Evolutionary conservation across 2,888 invertebrate genomes (phyloP).

Genomic region (Isoperla grammatica): DNA sequence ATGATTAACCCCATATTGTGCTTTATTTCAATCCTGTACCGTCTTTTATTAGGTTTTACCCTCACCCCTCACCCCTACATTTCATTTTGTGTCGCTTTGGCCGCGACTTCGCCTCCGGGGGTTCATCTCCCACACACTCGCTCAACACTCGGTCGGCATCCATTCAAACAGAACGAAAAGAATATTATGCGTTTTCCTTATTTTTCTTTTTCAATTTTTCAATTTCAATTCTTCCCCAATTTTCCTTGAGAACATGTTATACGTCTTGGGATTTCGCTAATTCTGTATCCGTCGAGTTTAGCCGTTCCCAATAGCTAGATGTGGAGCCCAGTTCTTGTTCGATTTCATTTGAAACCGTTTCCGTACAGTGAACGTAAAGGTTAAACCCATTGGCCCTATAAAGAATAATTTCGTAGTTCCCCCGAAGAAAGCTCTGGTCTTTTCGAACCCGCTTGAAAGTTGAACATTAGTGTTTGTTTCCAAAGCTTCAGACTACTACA

Average conservation of each 20-base stretch:
- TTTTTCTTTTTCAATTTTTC: slow-evolving; percentile 10
- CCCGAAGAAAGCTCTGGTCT: no score
- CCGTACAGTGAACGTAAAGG: background rate
- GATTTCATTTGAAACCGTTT: no score
- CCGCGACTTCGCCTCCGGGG: slow-evolving; percentile 18
- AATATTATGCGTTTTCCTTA: slow-evolving; percentile 17
- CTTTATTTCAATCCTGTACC: slow-evolving; percentile 12
- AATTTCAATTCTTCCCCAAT: slow-evolving; percentile 21
- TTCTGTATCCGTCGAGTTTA: slow-evolving; percentile 17
- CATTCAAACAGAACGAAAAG: slow-evolving; percentile 13
- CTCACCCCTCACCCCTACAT: slow-evolving; percentile 4
- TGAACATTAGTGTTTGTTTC: no score
- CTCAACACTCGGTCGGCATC: background rate
- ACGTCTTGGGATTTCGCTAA: slow-evolving; percentile 24
- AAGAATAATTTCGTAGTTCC: no score
- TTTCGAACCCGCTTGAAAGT: no score
- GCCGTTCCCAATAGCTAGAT: no score
- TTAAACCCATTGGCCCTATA: background rate
- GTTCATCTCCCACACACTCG: slow-evolving; percentile 10
- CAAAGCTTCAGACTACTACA: no score
- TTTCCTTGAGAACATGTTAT: slow-evolving; percentile 19
- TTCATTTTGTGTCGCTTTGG: slow-evolving; percentile 19
- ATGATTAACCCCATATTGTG: slow-evolving; percentile 12
- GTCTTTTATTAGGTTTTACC: slow-evolving; percentile 8
- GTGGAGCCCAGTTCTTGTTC: no score